Evolutionary conservation across 2,888 invertebrate species (phyloP).

Genomic region (Stegophylla sp.): DNA sequence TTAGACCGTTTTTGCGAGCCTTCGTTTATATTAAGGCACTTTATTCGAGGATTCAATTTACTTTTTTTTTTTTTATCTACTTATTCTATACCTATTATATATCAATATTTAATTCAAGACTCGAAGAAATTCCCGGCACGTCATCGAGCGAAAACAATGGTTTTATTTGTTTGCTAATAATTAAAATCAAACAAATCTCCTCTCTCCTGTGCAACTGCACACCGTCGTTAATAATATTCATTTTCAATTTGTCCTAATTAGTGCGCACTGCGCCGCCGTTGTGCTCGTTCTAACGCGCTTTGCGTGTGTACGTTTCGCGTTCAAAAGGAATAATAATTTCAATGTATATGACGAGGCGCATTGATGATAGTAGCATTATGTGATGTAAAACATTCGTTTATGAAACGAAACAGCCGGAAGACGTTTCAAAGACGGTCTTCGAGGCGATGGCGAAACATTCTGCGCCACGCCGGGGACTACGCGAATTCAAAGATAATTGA

Average conservation of each 20-base stretch:
- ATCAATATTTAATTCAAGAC: neutral
- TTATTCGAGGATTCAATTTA: too few relatives aligned
- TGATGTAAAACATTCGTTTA: neutral
- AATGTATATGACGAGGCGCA: neutral
- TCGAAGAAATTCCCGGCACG: neutral
- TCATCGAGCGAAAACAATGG: neutral
- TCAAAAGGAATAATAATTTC: neutral
- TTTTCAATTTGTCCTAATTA: neutral
- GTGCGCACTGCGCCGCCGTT: neutral
- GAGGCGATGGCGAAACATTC: too few relatives aligned
- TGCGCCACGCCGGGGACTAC: too few relatives aligned
- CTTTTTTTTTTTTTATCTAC: too few relatives aligned
- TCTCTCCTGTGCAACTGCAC: neutral
- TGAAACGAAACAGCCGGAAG: neutral
- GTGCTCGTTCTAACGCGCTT: neutral
- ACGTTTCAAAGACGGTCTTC: neutral
- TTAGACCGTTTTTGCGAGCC: too few relatives aligned
- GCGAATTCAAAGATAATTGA: too few relatives aligned
- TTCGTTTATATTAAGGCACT: too few relatives aligned
- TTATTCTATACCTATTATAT: too few relatives aligned
- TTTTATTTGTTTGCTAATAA: neutral
- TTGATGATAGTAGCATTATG: too few relatives aligned
- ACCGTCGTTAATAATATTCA: neutral
- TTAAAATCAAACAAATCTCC: slow-evolving; percentile 7
- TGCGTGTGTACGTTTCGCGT: neutral